Evolutionary conservation across 2,113 vertebrate genomes (phyloP).

Genomic region (Catharus minimus): DNA sequence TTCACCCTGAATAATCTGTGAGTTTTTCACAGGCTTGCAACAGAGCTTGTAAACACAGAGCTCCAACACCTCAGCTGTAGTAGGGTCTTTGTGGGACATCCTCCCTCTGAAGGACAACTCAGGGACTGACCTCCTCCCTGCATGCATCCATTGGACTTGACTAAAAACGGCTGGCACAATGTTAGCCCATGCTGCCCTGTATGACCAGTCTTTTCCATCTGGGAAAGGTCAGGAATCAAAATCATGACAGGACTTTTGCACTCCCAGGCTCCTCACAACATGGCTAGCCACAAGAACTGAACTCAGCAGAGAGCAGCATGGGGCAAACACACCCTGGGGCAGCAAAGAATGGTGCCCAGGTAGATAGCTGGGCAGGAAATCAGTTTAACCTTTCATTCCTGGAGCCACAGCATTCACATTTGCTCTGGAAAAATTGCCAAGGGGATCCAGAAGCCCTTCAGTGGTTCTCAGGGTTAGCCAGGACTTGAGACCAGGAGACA

Average conservation of each 20-base stretch:
- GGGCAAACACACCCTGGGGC: fast-evolving
- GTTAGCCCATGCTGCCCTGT: not conserved
- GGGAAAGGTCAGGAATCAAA: not conserved
- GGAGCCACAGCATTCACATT: not conserved
- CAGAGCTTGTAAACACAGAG: not conserved
- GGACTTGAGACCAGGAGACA: not conserved
- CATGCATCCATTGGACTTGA: not conserved
- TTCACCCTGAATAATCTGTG: not conserved
- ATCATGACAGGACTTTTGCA: not conserved
- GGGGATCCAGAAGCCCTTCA: not conserved
- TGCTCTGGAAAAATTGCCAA: not conserved
- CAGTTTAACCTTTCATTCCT: not conserved
- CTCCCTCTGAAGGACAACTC: not conserved
- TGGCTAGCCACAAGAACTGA: not conserved
- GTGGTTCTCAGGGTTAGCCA: not conserved
- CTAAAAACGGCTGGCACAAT: not conserved
- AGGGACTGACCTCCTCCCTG: not conserved
- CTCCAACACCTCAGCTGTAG: not conserved
- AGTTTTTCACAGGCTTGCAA: not conserved
- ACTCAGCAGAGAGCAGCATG: fast-evolving
- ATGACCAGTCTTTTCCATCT: not conserved
- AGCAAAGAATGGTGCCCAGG: not conserved
- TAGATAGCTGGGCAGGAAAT: not conserved
- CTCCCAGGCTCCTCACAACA: not conserved
- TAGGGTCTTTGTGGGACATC: not conserved